phyloP scores from a whole-genome alignment of 2,797 vertebrate species.

The Poecilia velifera region DNA sequence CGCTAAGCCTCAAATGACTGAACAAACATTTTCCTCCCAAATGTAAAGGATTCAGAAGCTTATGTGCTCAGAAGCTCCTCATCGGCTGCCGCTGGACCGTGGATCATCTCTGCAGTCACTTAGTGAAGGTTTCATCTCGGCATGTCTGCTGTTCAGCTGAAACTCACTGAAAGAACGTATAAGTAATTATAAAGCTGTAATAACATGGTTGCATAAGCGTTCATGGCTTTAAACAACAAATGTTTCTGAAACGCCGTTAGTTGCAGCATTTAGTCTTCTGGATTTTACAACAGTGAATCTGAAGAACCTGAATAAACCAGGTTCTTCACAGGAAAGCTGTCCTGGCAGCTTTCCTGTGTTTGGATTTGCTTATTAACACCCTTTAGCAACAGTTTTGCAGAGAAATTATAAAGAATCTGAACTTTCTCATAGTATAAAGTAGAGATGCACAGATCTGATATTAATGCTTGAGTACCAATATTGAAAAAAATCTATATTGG shows the following conservation, averaged over 20 bases:
- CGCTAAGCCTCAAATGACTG: slow-evolving; percentile 38
- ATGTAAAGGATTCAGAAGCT: slow-evolving; percentile 32
- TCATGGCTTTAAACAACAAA: not conserved
- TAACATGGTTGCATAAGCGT: not conserved
- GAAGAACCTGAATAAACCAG: not conserved
- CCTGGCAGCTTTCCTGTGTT: not conserved
- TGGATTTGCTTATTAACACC: not conserved
- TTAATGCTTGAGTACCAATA: too few relatives aligned
- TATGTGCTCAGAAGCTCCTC: slow-evolving; percentile 37
- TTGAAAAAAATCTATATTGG: too few relatives aligned
- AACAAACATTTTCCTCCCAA: slow-evolving; percentile 21
- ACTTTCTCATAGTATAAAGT: not conserved
- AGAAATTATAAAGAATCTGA: not conserved
- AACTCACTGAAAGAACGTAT: not conserved
- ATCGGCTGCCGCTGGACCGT: not conserved
- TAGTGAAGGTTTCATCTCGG: not conserved
- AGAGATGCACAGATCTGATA: too few relatives aligned
- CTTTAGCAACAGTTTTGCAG: not conserved
- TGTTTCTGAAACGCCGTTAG: not conserved
- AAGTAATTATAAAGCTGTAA: not conserved
- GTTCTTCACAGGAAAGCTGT: not conserved
- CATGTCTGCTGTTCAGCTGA: not conserved
- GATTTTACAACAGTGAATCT: not conserved
- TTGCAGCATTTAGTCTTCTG: not conserved
- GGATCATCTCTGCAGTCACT: not conserved